Evolutionary conservation across 2,797 vertebrate genomes (phyloP).

Genomic region (Anabacerthia variegaticeps): DNA sequence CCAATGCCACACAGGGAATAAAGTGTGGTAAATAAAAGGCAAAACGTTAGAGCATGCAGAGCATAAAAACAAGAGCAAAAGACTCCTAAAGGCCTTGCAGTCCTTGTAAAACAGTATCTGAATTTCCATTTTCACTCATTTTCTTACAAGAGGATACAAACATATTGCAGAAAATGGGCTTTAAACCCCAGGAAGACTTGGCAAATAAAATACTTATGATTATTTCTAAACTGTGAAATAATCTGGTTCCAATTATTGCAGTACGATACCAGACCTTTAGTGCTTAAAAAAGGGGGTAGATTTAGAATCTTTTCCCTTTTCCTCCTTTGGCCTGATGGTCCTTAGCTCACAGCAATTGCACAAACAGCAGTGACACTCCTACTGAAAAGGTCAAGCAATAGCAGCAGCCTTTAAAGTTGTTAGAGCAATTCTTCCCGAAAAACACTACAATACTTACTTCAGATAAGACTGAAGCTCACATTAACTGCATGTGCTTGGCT

Average conservation of each 20-base stretch:
- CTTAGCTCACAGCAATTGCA: background rate
- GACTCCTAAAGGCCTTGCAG: background rate
- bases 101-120: background rate
- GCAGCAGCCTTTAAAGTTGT: constrained; percentile 15
- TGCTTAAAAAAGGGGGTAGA: background rate
- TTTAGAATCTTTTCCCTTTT: background rate
- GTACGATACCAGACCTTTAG: background rate
- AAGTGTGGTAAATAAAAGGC: background rate
- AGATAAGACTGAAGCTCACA: constrained; percentile 54
- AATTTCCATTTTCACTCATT: background rate
- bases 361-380: background rate
- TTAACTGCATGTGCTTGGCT: constrained; percentile 41
- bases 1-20: background rate
- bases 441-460: constrained; percentile 48
- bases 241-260: background rate
- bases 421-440: constrained; percentile 24
- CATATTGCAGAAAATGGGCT: background rate
- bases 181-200: background rate
- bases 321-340: background rate
- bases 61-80: background rate
- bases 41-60: background rate
- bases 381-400: background rate
- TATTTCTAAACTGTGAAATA: background rate
- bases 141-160: background rate
- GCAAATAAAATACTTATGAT: background rate